Conservation (phyloP, 2,797 vertebrate genomes). For the Capromys pilorides region DNA sequence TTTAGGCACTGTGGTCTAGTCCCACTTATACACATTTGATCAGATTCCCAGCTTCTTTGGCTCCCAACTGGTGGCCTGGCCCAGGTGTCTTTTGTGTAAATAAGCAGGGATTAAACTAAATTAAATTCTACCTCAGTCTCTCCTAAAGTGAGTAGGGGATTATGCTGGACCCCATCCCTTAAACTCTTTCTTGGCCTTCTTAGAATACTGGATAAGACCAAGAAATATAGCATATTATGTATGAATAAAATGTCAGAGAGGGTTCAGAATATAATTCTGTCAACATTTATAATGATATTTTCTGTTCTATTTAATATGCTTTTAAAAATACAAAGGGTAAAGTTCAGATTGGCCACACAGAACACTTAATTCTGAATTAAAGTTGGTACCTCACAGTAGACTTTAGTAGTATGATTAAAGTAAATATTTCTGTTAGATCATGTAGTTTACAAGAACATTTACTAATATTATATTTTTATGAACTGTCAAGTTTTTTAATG, state of each 20-base stretch:
- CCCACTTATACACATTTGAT: too few relatives aligned
- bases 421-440: neutral
- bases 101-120: too few relatives aligned
- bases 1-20: too few relatives aligned
- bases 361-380: constrained; percentile 52
- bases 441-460: neutral
- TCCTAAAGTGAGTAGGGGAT: too few relatives aligned
- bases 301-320: neutral
- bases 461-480: constrained; percentile 1
- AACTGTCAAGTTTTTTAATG: neutral
- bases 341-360: neutral
- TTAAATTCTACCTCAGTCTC: too few relatives aligned
- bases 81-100: too few relatives aligned
- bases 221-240: constrained; percentile 6
- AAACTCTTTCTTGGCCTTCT: neutral
- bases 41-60: too few relatives aligned
- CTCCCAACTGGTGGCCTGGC: too few relatives aligned
- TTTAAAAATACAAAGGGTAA: constrained; percentile 9
- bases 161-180: too few relatives aligned
- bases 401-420: neutral
- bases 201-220: neutral
- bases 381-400: neutral
- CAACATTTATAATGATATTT: constrained; percentile 15
- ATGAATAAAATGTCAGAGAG: neutral
- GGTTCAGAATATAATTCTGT: constrained; percentile 36